Base-by-base conservation (phyloP, 2,888 invertebrate species). In the Anoplius nigerrimus region DNA sequence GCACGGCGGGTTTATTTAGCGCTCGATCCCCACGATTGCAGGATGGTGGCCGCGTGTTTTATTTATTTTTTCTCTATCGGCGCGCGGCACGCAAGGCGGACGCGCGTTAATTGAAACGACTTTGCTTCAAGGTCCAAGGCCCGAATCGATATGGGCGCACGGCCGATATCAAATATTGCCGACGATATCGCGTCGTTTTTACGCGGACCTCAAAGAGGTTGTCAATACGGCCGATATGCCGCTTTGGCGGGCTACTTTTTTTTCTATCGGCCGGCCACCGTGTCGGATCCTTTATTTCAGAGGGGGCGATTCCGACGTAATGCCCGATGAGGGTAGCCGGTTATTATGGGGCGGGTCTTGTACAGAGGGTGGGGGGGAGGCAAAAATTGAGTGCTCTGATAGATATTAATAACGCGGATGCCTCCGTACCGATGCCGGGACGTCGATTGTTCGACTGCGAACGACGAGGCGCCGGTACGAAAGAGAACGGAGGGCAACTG, bases 71-170 rank as follows among this genome's bases (percentile, higher is more conserved):
- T 34, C 4, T 34, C 34, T 1, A 1, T 34, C 4, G 11, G 3
- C 24, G 24, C 24, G 24, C 34, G 11, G 11, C 11, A 34, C 34
- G 8, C 1, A 34, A 6, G 11, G 34, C 11, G 34, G 34, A 34
- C 11, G 34, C 11, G 34, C 34, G 34, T 48, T 48, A 16, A 48
- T 16, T 18, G 51, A 24, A 62, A 34, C 55, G 51, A 54, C 51
- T 66, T 66, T 64, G 63, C 64, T 46, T 48, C 46, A 18, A 48
- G 48, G n/a, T n/a, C n/a, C 4, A 2, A 16, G 2, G 15, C 11
- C 4, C n/a, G 45, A 45, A 13, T 2, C 48, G 48, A 48, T 48
- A 48, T 48, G n/a, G n/a, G n/a, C 48, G 4, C 5, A 48, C n/a
- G 11, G 2, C 48, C 16, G 16, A 48, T 48, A 18, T 16, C 48